Conservation (phyloP, 2,888 invertebrate genomes). For the Pandemis corylana region DNA sequence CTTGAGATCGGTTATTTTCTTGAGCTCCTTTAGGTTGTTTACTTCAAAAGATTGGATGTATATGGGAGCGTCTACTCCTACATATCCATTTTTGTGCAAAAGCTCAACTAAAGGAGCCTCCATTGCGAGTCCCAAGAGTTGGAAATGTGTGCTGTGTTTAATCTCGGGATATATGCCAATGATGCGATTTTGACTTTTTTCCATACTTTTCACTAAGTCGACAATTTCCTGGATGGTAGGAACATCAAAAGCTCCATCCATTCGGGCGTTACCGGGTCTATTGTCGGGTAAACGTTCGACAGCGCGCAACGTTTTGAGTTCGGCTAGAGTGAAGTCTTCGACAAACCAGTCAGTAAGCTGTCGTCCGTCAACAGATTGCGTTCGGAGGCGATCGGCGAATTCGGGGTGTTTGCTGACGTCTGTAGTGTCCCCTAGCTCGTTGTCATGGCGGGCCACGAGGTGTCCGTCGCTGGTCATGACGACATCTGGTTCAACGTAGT, state of each 20-base stretch:
- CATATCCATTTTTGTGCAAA: conserved; percentile 70
- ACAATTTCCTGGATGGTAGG: conserved; percentile 78
- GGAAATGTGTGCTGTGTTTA: conserved; percentile 73
- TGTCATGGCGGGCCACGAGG: conserved; percentile 75
- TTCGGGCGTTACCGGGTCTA: conserved; percentile 72
- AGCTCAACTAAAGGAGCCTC: conserved; percentile 68
- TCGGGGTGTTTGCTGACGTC: conserved; percentile 67
- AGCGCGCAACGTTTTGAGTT: conserved; percentile 71
- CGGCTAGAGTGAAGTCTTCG: conserved; percentile 76
- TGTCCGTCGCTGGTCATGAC: conserved; percentile 76
- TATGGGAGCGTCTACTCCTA: conserved; percentile 62
- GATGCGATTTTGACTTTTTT: conserved; percentile 61
- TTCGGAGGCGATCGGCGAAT: conserved; percentile 67
- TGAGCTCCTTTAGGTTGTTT: conserved; percentile 71
- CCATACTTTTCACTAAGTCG: conserved; percentile 70
- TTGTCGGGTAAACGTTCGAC: conserved; percentile 71
- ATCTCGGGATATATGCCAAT: conserved; percentile 78
- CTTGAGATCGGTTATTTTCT: conserved; percentile 66
- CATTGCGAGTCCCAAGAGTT: conserved; percentile 67
- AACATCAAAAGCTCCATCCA: conserved; percentile 66
- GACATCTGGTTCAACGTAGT: conserved; percentile 77
- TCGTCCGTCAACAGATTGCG: conserved; percentile 66
- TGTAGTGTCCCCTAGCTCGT: conserved; percentile 71
- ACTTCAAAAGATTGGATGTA: conserved; percentile 80
- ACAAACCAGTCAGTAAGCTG: conserved; percentile 72